Evolutionary conservation across 1,140 invertebrate genomes (phyloP).

Genomic region (Choristoneura fumiferana): DNA sequence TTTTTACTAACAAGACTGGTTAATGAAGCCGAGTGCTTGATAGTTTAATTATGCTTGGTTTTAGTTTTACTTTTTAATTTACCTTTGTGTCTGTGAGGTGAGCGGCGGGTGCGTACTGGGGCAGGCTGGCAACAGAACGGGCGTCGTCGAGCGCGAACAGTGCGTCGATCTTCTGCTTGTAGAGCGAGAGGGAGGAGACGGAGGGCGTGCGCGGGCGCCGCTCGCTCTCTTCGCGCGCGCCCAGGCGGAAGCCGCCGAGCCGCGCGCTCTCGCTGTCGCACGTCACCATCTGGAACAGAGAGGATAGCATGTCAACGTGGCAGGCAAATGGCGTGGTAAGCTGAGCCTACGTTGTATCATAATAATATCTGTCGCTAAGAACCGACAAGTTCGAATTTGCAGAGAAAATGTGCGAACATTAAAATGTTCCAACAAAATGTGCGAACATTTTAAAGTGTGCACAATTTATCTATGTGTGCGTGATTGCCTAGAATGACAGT

Average conservation of each 20-base stretch:
- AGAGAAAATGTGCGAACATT: no score
- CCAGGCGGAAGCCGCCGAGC: slow-evolving; percentile 60
- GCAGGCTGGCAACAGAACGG: slow-evolving; percentile 63
- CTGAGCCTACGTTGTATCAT: no score
- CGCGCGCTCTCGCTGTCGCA: slow-evolving; percentile 56
- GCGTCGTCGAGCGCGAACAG: slow-evolving; percentile 84
- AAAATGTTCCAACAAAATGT: no score
- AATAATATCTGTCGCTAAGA: no score
- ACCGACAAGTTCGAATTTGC: no score
- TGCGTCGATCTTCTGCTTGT: slow-evolving; percentile 90
- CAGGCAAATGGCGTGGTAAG: no score
- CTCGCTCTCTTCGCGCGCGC: slow-evolving; percentile 59
- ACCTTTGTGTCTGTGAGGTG: slow-evolving; percentile 64
- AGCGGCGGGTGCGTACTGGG: slow-evolving; percentile 48
- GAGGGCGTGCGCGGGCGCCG: slow-evolving; percentile 71
- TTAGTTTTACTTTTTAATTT: slow-evolving; percentile 54
- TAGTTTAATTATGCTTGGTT: slow-evolving; percentile 15
- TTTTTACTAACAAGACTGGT: neutral
- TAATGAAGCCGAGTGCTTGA: neutral
- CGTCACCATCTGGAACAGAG: slow-evolving; percentile 64
- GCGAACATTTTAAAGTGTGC: no score
- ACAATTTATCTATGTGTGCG: no score
- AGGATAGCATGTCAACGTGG: no score
- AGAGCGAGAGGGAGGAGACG: slow-evolving; percentile 82
- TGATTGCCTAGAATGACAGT: no score